Conservation (phyloP, 2,888 invertebrate species). For the Latheticus oryzae region DNA sequence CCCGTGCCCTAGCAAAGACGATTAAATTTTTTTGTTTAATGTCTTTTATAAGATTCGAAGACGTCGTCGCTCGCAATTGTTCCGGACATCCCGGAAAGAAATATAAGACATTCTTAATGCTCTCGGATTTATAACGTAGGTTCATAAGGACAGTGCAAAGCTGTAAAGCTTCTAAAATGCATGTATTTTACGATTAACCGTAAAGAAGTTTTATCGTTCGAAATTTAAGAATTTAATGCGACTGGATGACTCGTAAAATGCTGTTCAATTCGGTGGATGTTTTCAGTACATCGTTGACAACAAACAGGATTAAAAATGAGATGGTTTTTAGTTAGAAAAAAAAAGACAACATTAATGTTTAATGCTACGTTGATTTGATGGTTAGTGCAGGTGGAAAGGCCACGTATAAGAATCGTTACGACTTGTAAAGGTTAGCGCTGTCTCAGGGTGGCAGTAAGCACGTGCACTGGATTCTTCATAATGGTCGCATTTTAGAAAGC, state of each 20-base stretch:
- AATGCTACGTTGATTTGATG: conserved; percentile 11
- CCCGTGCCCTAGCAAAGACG: no score
- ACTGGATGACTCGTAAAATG: conserved; percentile 35
- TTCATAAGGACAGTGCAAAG: conserved; percentile 32
- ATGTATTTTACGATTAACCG: conserved; percentile 37
- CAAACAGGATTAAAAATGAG: no score
- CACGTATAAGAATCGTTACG: conserved; percentile 6
- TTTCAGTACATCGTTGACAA: no score
- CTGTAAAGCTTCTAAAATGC: conserved; percentile 35
- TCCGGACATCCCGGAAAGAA: conserved; percentile 4
- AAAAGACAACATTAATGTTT: no score
- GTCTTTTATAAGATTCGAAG: no score
- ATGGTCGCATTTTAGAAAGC: background rate
- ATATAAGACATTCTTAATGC: conserved; percentile 24
- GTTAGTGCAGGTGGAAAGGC: background rate
- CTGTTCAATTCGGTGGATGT: conserved; percentile 34
- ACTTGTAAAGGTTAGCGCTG: conserved; percentile 8
- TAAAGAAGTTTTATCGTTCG: conserved; percentile 31
- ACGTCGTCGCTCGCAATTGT: no score
- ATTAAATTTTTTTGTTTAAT: no score
- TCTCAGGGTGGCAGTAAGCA: conserved; percentile 3
- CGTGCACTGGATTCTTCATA: conserved; percentile 2
- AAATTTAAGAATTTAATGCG: conserved; percentile 38
- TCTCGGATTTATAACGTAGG: conserved; percentile 20
- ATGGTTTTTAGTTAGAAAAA: no score